These are phyloP conservation scores for Malacosoma neustria DNA, from an alignment of 2,888 invertebrate species.

Conservation along the genomic window DNA sequence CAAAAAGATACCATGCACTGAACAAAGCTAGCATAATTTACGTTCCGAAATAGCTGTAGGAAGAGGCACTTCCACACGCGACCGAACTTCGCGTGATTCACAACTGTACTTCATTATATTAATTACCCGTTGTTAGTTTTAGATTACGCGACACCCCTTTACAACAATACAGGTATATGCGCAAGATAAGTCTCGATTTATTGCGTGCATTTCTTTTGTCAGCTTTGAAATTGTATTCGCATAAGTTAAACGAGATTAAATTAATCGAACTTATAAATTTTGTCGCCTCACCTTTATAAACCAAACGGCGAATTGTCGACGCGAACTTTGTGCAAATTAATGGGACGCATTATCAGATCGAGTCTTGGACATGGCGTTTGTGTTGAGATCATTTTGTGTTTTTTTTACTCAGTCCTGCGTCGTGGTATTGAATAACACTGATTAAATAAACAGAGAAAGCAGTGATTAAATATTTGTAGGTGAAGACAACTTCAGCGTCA, in stretches of 20 bases:
- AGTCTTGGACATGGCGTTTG: conserved; percentile 72
- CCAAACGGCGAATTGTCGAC: conserved; percentile 64
- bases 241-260: conserved; percentile 75
- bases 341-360: conserved; percentile 72
- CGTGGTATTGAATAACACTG: too few species aligned
- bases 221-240: conserved; percentile 75
- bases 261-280: conserved; percentile 76
- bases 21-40: conserved; percentile 35
- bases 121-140: conserved; percentile 63
- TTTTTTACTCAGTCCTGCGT: conserved; percentile 51
- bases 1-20: conserved; percentile 28
- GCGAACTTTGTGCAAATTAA: conserved; percentile 73
- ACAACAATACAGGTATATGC: conserved; percentile 67
- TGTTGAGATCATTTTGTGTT: conserved; percentile 71
- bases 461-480: too few species aligned
- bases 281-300: conserved; percentile 74
- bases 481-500: too few species aligned
- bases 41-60: conserved; percentile 40
- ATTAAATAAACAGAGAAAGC: too few species aligned
- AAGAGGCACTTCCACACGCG: conserved; percentile 39
- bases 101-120: conserved; percentile 64
- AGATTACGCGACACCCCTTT: conserved; percentile 53
- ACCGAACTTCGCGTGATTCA: conserved; percentile 55
- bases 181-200: conserved; percentile 66
- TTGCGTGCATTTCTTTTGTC: conserved; percentile 75